Evolutionary conservation across 2,113 vertebrate genomes (phyloP), one percentile per base, ranked within the genome.

Genomic region (Neopipo cinnamomea): DNA sequence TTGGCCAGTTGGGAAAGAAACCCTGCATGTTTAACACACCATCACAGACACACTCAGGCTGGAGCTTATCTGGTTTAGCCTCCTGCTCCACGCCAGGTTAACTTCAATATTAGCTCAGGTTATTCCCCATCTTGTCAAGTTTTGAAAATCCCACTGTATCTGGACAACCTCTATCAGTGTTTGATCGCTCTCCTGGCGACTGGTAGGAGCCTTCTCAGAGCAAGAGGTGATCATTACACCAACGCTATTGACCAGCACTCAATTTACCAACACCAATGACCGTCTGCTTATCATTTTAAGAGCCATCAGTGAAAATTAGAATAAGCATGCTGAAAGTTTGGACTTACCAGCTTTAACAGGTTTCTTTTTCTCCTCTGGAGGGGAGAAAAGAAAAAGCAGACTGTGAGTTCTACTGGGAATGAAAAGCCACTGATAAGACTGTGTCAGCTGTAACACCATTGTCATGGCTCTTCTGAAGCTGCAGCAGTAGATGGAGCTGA

Each of bases 321-420:
- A 25, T 44, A 71, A 58, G 8, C 11, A 46, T 25, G 35, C 47
- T 79, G 47, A 42, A 96, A 58, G 37, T 30, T 15, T 42, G 53
- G 47, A 97, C 98, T 98, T 95, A 98, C 98, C 4, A 18, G 3
- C 12, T 94, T 98, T 97, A 84, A 12, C 75, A 30, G 87, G 3
- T 75, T 95, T 98, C 92, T 93, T 97, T 41, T 97, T 97, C 39
- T 96, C 96, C 46, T 89, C 98, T 98, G 89, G 30, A 80, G 3
- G 5, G 13, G 30, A 5, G 0, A 7, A 17, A 70, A 41, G n/a
- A 35, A 96, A 87, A 94, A 59, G 22, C 47, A 39, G 78, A 79
- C 25, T 39, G 72, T 96, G 88, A 94, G 30, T 89, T 91, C 49
- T 80, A 52, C 58, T 71, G 33, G 93, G 81, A 63, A 25, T 46